Evolutionary conservation across 2,888 invertebrate genomes (phyloP), one percentile per base, ranked within the genome.

Genomic region (Cephus pygmeus): DNA sequence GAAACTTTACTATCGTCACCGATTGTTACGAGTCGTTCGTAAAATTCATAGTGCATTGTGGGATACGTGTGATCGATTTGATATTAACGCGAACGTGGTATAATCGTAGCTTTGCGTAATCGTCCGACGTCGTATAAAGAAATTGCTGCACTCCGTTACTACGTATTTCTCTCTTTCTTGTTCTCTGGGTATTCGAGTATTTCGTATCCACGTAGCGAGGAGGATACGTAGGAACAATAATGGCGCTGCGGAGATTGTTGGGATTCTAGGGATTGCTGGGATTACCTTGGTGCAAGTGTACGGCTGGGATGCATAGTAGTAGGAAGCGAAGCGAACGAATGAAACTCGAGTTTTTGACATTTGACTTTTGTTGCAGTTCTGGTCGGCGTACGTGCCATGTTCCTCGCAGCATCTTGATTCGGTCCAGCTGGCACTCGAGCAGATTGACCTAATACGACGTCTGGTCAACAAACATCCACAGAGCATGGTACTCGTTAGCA

Each of bases 381-480:
- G 94, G 94, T 93, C 93, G n/a, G 93, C 93, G 31, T 94, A 93
- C 87, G 93, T 93, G 35, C 91, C 91, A 1, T 94, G 94, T 83
- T 90, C 91, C 69, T 91, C 93, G 23, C 93, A 94, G 87, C 92
- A 92, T 85, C 92, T 92, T 84, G 93, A 94, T 86, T 93, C 94
- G 12, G 93, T 94, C 34, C 92, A 93, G 83, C 90, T 93, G 81
- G 93, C 93, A 4, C 88, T 94, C 79, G 94, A 94, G 83, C 94
- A 94, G 87, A 92, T 93, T 80, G 94, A 94, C 88, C 92, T 93
- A 81, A 94, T 94, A 87, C 92, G 93, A 83, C 91, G 94, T 76
- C 91, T 94, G 83, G 92, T 94, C 68, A 91, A 91, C 76, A 92
- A 92, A 86, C 92, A 92, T 86, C 90, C 92, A 9, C 88, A 92